A percentile compares a stretch with the other conserved stretches of the same genome.
Evolutionary conservation across 1,140 invertebrate species (phyloP).

Genomic region (Neelides sp.): DNA sequence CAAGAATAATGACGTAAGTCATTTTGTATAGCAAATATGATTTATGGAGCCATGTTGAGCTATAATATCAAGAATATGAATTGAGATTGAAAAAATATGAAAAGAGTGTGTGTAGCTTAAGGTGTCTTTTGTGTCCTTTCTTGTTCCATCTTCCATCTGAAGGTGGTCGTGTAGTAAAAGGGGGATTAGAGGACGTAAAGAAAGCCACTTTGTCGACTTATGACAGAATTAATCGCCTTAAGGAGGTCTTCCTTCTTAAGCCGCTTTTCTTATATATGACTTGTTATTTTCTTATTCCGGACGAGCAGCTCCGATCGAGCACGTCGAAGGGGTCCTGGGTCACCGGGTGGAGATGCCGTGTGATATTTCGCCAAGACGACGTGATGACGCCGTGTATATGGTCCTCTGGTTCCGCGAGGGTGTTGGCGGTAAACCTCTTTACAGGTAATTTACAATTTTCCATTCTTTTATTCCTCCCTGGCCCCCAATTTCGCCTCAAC

Average conservation of each 20-base stretch:
- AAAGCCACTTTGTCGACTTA: too few species aligned
- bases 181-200: too few species aligned
- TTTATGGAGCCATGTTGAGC: too few species aligned
- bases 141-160: too few species aligned
- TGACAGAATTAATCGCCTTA: slow-evolving; percentile 35
- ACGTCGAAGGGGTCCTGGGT: slow-evolving; percentile 64
- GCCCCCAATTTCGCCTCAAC: not conserved
- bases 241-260: slow-evolving; percentile 1
- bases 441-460: slow-evolving; percentile 19
- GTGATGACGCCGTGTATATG: slow-evolving; percentile 68
- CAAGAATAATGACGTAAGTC: too few species aligned
- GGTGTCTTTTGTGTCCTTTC: too few species aligned
- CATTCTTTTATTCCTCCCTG: not conserved
- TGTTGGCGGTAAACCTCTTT: slow-evolving; percentile 27
- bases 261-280: slow-evolving; percentile 20
- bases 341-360: slow-evolving; percentile 65
- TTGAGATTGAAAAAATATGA: too few species aligned
- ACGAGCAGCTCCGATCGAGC: slow-evolving; percentile 58
- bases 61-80: too few species aligned
- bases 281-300: slow-evolving; percentile 31
- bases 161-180: too few species aligned
- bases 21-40: too few species aligned
- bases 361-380: slow-evolving; percentile 60
- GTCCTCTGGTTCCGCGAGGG: slow-evolving; percentile 46
- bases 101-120: too few species aligned